Base-by-base conservation (phyloP, 1,140 invertebrate genomes). In the Aporrectodea caliginosa region DNA sequence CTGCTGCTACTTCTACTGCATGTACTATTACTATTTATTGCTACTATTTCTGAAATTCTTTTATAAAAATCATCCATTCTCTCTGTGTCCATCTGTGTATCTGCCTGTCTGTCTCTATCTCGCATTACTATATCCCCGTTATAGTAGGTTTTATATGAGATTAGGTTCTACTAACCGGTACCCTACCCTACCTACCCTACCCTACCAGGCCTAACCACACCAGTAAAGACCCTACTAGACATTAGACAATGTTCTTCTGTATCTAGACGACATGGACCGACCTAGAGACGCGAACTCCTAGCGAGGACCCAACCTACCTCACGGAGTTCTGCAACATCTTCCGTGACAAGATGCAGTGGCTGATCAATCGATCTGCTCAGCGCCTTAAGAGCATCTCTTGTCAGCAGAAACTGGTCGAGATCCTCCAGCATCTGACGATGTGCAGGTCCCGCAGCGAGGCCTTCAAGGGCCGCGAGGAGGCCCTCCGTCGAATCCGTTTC, bases 401-500 rank as follows among this genome's bases (percentile, higher is more conserved):
- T 35, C 33, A 14, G 1, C 75, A 32, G 75, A 80, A 77, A 75
- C 76, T 83, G 58, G 81, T 96, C 1, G 96, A 98, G 89, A 95
- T 98, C 77, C 90, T 98, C 33, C 95, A 98, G 85, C 96, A 98
- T 91, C 90, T 97, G 16, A 95, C 97, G 84, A 94, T 95, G 69
- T 97, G 95, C 84, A 96, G 95, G 84, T 96, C 95, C 88, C 95
- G 94, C 14, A 95, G 96, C 1, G 93, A 93, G 87, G 93, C 96
- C 30, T 98, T 97, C 88, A 95, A 96, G 85, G 95, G 96, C 0
- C 90, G 96, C 75, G 93, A 95, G 87, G 92, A 94, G 75, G 93
- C 92, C 84, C 88, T 97, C 29, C 90, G 92, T 79, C 91, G 90
- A 80, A 95, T 96, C 71, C 90, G 93, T 84, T 88, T 91, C 29